A percentile compares a stretch with the other conserved stretches of the same genome.
phyloP scores from a whole-genome alignment of 1,140 invertebrate species.

The Holcopasites calliopsidis region DNA sequence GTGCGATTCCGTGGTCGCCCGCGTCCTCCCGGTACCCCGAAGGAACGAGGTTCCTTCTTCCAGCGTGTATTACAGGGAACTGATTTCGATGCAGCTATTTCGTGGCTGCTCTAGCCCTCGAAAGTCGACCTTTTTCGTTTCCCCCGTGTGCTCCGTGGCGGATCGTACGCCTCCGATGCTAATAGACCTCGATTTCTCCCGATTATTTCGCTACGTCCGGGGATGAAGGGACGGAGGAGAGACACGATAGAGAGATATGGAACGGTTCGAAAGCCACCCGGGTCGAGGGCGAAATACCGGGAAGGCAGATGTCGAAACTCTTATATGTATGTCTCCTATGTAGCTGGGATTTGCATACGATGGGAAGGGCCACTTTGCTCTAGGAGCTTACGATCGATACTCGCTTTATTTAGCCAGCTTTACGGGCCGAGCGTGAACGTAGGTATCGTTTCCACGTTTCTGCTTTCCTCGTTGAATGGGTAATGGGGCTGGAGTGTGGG shows the following conservation, averaged over 20 bases:
- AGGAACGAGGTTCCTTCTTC: conserved; percentile 39
- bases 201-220: conserved; percentile 61
- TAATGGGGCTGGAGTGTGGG: neutral
- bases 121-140: neutral
- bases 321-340: conserved; percentile 43
- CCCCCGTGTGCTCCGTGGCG: conserved; percentile 17
- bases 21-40: conserved; percentile 47
- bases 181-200: conserved; percentile 71
- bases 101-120: conserved; percentile 47
- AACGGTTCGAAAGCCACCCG: conserved; percentile 51
- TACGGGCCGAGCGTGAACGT: neutral
- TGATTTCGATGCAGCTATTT: conserved; percentile 70
- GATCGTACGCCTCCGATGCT: conserved; percentile 68
- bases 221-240: conserved; percentile 33
- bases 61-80: conserved; percentile 62
- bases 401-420: conserved; percentile 11
- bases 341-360: conserved; percentile 57
- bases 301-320: conserved; percentile 59
- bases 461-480: neutral
- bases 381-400: conserved; percentile 7
- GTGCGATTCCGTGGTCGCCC: conserved; percentile 59
- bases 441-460: neutral
- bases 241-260: conserved; percentile 51
- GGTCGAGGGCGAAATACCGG: conserved; percentile 59
- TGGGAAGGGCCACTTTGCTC: conserved; percentile 12